Evolutionary conservation across 2,888 invertebrate genomes (phyloP), one percentile per base, ranked within the genome.

Genomic region (Volucella inanis): DNA sequence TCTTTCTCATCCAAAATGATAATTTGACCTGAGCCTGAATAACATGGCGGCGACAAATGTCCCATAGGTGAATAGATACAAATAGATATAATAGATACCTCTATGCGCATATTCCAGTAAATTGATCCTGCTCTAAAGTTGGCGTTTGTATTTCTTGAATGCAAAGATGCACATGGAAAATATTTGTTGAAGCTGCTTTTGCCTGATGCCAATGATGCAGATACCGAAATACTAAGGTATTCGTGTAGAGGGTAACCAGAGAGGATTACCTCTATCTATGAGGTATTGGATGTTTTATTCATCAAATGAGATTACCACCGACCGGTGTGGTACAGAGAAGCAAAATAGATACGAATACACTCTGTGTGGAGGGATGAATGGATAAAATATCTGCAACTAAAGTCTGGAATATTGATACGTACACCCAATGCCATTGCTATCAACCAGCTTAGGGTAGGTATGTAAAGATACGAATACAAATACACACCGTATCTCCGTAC

Each of bases 371-470:
- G 64, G 57, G 78, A 65, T 38, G 47, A 49, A 57, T 67, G 72
- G 79, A 70, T 84, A 62, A 84, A 80, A 81, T 85, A 85, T 85
- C 76, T 81, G 59, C 81, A 85, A 76, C 76, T 85, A 57, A 81
- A 81, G 76, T 67, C 72, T 52, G 57, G 68, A 59, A 85, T 81
- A 85, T 85, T 85, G 84, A 84, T 75, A 84, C 75, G 76, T 49
- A 67, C 57, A 61, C n/a, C 12, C 6, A 4, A 38, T 55, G 22
- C 22, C 15, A 15, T 55, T 43, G 65, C 62, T 67, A 64, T 76
- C 80, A 71, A 85, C 12, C 80, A 57, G 76, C 85, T 85, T 80
- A 75, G 6, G 6, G 31, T 31, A 31, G 31, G 31, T 6, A 31
- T 31, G 31, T 31, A 31, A 31, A 31, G 6, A 31, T 31, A 31